Evolutionary conservation across 2,888 invertebrate species (phyloP).

Genomic region (Stenodera caucasica): DNA sequence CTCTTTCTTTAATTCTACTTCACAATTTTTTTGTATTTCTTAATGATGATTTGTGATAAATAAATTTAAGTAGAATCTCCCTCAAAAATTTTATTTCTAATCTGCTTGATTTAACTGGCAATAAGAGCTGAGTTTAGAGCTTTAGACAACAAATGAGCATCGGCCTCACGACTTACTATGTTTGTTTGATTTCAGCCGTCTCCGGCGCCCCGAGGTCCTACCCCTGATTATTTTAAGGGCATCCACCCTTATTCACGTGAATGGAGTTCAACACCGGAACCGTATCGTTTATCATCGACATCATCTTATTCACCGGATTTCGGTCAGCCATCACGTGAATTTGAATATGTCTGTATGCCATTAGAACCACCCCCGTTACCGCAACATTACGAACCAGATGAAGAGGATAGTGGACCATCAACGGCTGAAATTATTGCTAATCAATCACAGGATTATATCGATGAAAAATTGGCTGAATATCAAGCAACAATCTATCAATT

Average conservation of each 20-base stretch:
- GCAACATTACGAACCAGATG: constrained; percentile 57
- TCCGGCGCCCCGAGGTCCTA: constrained; percentile 61
- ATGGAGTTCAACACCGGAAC: constrained; percentile 42
- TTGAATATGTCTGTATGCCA: constrained; percentile 74
- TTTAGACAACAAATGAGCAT: too few relatives aligned
- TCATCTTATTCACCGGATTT: constrained; percentile 47
- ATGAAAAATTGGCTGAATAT: constrained; percentile 91
- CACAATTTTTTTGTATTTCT: too few relatives aligned
- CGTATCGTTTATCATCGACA: constrained; percentile 43
- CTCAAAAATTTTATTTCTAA: too few relatives aligned
- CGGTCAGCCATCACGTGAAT: constrained; percentile 61
- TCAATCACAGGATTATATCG: constrained; percentile 92
- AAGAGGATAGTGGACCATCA: constrained; percentile 77
- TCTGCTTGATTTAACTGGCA: too few relatives aligned
- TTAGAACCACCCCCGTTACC: constrained; percentile 65
- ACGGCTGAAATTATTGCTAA: constrained; percentile 91
- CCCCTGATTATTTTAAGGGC: constrained; percentile 37
- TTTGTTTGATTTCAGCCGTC: constrained; percentile 60
- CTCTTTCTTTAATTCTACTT: too few relatives aligned
- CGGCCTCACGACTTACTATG: too few relatives aligned
- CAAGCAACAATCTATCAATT: constrained; percentile 88
- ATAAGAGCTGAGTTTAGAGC: too few relatives aligned
- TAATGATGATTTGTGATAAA: too few relatives aligned
- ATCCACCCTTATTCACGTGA: constrained; percentile 34
- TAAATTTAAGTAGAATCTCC: too few relatives aligned